These are phyloP conservation scores for Polyommatus iphigenia DNA, from an alignment of 2,888 invertebrate species.

Conservation along the genomic window DNA sequence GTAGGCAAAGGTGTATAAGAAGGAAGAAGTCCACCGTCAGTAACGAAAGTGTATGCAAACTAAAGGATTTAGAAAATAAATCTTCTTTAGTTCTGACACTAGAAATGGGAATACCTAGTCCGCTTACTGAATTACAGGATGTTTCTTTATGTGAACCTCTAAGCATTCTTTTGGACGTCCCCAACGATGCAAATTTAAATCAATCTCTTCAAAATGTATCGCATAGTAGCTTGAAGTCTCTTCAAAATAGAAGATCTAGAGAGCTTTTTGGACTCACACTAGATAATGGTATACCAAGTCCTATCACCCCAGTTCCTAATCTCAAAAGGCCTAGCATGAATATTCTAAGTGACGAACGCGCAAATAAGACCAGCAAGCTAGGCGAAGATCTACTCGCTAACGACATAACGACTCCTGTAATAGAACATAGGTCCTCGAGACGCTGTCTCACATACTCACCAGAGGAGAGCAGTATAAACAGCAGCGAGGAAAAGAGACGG, in stretches of 20 bases:
- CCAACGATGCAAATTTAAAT: slow-evolving; percentile 46
- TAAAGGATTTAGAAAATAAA: slow-evolving; percentile 51
- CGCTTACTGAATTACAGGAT: slow-evolving; percentile 61
- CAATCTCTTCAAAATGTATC: slow-evolving; percentile 63
- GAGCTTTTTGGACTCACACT: slow-evolving; percentile 71
- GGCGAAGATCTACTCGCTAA: slow-evolving; percentile 67
- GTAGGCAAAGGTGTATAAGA: slow-evolving; percentile 80
- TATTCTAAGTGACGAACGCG: slow-evolving; percentile 67
- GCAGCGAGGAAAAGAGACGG: slow-evolving; percentile 77
- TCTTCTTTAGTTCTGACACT: slow-evolving; percentile 61
- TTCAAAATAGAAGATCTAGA: slow-evolving; percentile 57
- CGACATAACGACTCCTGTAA: slow-evolving; percentile 68
- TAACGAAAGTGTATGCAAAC: slow-evolving; percentile 63
- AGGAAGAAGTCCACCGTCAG: slow-evolving; percentile 74
- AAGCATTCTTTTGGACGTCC: slow-evolving; percentile 43
- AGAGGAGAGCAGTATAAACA: slow-evolving; percentile 72
- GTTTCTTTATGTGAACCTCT: slow-evolving; percentile 61
- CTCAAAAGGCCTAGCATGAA: slow-evolving; percentile 64
- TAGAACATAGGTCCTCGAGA: slow-evolving; percentile 74
- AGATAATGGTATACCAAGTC: slow-evolving; percentile 76
- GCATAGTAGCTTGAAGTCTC: slow-evolving; percentile 63
- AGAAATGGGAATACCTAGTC: slow-evolving; percentile 72
- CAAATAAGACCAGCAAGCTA: slow-evolving; percentile 75
- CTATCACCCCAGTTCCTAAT: slow-evolving; percentile 69
- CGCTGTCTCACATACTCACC: slow-evolving; percentile 82